These are phyloP conservation scores for Elymnias hypermnestra DNA, from an alignment of 1,140 invertebrate genomes.

Conservation along the genomic window DNA sequence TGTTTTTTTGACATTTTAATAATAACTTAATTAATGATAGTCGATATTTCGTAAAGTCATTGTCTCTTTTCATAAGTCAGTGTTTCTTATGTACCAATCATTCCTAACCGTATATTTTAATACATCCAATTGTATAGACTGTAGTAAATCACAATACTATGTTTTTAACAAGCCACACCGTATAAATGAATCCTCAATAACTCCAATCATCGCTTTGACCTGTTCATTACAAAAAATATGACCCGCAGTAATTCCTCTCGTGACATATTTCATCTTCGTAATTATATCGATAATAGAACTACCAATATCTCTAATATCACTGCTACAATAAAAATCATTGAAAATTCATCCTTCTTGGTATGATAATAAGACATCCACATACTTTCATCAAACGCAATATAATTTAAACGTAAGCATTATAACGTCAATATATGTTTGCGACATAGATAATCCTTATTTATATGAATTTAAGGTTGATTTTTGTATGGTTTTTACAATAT, in stretches of 20 bases:
- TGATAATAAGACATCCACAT: too few species aligned
- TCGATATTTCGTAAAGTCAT: too few species aligned
- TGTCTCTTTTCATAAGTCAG: too few species aligned
- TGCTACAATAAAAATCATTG: background rate
- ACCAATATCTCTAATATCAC: background rate
- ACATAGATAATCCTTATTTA: background rate
- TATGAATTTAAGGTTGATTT: background rate
- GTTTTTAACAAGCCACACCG: background rate
- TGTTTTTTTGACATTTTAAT: too few species aligned
- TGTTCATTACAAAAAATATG: conserved; percentile 24
- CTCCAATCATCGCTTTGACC: conserved; percentile 13
- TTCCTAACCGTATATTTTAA: too few species aligned
- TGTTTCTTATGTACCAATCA: too few species aligned
- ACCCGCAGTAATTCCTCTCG: conserved; percentile 17
- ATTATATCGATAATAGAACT: conserved; percentile 24
- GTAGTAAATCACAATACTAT: too few species aligned
- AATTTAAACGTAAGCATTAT: background rate
- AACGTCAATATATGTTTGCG: background rate
- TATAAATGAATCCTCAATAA: conserved; percentile 16
- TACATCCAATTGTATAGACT: too few species aligned
- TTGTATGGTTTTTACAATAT: background rate
- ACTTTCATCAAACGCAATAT: too few species aligned
- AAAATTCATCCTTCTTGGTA: conserved; percentile 2
- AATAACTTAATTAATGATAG: too few species aligned
- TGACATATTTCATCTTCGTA: conserved; percentile 26